Conservation (phyloP, 2,888 invertebrate species). For the Chromoteleia sp. region DNA sequence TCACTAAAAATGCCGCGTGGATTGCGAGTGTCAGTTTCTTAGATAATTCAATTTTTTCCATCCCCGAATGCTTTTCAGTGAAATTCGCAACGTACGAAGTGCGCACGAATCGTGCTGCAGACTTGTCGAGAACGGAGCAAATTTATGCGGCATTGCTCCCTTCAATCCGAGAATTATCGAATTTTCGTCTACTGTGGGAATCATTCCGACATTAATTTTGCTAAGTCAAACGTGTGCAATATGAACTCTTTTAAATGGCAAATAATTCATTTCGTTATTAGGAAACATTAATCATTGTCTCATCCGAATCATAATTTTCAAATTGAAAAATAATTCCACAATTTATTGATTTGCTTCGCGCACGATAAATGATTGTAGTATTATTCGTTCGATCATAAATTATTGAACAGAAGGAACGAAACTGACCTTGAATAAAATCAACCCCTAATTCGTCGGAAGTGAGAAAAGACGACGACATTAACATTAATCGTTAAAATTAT, state of each 20-base stretch:
- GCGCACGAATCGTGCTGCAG: conserved; percentile 22
- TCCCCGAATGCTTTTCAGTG: not conserved
- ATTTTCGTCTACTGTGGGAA: conserved; percentile 44
- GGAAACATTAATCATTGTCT: conserved; percentile 23
- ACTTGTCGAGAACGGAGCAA: conserved; percentile 14
- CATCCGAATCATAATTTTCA: conserved; percentile 18
- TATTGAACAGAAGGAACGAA: not conserved
- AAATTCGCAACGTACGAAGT: conserved; percentile 28
- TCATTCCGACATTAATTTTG: conserved; percentile 30
- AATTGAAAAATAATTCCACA: not conserved
- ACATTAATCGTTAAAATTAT: too few species aligned
- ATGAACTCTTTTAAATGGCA: conserved; percentile 5
- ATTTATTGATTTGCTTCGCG: conserved; percentile 7
- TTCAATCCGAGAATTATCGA: conserved; percentile 27
- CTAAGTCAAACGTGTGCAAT: conserved; percentile 2
- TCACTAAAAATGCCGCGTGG: not conserved
- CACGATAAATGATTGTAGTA: not conserved
- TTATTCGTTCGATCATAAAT: not conserved
- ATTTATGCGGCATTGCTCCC: conserved; percentile 15
- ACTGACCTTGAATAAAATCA: conserved; percentile 7
- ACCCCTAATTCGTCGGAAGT: not conserved
- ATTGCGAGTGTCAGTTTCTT: conserved; percentile 11
- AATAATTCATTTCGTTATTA: conserved; percentile 38
- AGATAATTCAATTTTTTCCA: conserved; percentile 12
- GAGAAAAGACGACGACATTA: too few species aligned